These are phyloP conservation scores for Epirrita christyi DNA, from an alignment of 2,888 invertebrate species.

Conservation along the genomic window DNA sequence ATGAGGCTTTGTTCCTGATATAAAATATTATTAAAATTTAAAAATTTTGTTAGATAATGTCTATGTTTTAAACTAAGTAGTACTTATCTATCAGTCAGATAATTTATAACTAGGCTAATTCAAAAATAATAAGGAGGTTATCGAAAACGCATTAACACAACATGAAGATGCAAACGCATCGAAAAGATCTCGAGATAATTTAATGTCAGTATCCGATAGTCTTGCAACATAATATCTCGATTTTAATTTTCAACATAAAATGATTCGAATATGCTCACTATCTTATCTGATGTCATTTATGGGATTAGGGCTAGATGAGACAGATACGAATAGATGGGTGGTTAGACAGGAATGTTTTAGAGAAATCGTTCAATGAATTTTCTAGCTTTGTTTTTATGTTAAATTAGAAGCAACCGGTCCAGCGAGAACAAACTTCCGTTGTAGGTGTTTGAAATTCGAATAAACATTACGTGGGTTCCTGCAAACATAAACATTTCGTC, in stretches of 20 bases:
- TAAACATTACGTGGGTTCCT: conserved; percentile 57
- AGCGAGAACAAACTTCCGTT: conserved; percentile 73
- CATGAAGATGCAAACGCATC: conserved; percentile 16
- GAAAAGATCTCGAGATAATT: conserved; percentile 13
- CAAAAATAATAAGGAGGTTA: conserved; percentile 8
- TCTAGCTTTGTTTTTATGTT: conserved; percentile 80
- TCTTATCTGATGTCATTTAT: conserved; percentile 82
- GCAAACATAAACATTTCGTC: conserved; percentile 30
- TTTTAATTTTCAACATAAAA: conserved; percentile 57
- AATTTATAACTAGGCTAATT: background rate
- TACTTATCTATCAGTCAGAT: no score
- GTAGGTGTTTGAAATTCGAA: conserved; percentile 60
- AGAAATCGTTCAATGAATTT: conserved; percentile 78
- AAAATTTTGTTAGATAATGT: no score
- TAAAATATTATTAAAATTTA: no score
- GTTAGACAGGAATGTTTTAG: conserved; percentile 63
- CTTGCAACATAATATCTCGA: conserved; percentile 48
- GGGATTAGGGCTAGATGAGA: conserved; percentile 79
- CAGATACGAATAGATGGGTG: conserved; percentile 74
- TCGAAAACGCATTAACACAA: conserved; percentile 18
- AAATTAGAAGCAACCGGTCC: conserved; percentile 71
- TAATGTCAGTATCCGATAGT: conserved; percentile 21
- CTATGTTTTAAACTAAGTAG: no score
- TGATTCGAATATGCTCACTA: conserved; percentile 55
- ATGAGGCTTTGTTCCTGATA: no score